phyloP scores from a whole-genome alignment of 2,888 invertebrate species.

The Pseudanteris insignis region DNA sequence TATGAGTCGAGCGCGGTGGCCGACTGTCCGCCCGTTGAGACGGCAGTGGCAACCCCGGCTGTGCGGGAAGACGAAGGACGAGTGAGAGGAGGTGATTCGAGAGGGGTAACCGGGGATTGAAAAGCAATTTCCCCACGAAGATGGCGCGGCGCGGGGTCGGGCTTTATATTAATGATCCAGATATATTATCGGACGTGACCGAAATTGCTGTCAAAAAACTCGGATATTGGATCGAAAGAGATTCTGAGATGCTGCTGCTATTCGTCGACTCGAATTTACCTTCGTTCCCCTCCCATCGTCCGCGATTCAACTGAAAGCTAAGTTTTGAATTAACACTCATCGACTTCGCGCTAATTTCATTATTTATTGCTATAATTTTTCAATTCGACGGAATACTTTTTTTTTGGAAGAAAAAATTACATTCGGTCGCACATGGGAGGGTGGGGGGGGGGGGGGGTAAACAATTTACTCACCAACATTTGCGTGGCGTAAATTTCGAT shows the following conservation, averaged over 20 bases:
- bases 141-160: constrained; percentile 54
- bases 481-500: no score
- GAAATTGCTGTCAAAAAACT: constrained; percentile 68
- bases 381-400: no score
- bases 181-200: constrained; percentile 68
- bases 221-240: constrained; percentile 67
- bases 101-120: constrained; percentile 64
- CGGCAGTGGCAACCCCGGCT: constrained; percentile 19
- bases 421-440: no score
- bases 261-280: constrained; percentile 47
- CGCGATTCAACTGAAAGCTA: no score
- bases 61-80: constrained; percentile 40
- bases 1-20: constrained; percentile 14
- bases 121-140: constrained; percentile 66
- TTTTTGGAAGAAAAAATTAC: no score
- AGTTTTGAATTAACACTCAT: no score
- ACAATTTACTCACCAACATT: no score
- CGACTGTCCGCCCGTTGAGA: constrained; percentile 29
- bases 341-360: no score
- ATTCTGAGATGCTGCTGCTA: constrained; percentile 61
- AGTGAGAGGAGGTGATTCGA: constrained; percentile 47
- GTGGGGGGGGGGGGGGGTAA: no score
- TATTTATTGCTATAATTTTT: no score
- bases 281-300: no score
- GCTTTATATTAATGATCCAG: constrained; percentile 68